These are phyloP conservation scores for Miichthys miiuy DNA, from an alignment of 2,797 vertebrate genomes.

Conservation along the genomic window DNA sequence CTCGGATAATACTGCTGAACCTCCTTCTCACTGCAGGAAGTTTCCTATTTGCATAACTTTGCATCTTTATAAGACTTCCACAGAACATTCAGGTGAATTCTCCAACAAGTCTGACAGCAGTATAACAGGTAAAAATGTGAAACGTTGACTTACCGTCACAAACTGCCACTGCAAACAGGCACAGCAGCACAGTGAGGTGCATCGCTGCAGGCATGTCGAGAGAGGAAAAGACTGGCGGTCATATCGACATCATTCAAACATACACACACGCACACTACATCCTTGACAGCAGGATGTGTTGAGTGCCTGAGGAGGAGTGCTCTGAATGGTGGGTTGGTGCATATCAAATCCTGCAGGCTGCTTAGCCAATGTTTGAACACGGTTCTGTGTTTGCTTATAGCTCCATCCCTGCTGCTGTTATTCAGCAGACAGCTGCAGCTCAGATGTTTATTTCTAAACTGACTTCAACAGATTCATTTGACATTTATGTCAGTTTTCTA, in stretches of 20 bases:
- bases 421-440: constrained; percentile 1
- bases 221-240: constrained; percentile 39
- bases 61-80: constrained; percentile 34
- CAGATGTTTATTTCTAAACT: constrained; percentile 9
- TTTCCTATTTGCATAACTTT: constrained; percentile 63
- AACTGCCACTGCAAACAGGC: constrained; percentile 40
- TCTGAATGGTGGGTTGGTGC: constrained; percentile 16
- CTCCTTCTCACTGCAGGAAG: background rate
- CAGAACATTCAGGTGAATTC: background rate
- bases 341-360: constrained; percentile 35
- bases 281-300: constrained; percentile 80
- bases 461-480: background rate
- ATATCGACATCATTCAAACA: constrained; percentile 28
- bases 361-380: constrained; percentile 72
- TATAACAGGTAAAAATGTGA: constrained; percentile 19
- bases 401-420: constrained; percentile 15
- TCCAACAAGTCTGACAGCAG: background rate
- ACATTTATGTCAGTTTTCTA: background rate
- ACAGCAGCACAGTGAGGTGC: constrained; percentile 56
- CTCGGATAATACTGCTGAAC: background rate
- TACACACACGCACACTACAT: constrained; percentile 57
- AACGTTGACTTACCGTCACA: constrained; percentile 58
- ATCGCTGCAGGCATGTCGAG: constrained; percentile 69
- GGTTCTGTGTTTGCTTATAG: constrained; percentile 37
- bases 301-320: constrained; percentile 57